Base-by-base conservation (phyloP, 2,888 invertebrate genomes). In the Phengaris arion region DNA sequence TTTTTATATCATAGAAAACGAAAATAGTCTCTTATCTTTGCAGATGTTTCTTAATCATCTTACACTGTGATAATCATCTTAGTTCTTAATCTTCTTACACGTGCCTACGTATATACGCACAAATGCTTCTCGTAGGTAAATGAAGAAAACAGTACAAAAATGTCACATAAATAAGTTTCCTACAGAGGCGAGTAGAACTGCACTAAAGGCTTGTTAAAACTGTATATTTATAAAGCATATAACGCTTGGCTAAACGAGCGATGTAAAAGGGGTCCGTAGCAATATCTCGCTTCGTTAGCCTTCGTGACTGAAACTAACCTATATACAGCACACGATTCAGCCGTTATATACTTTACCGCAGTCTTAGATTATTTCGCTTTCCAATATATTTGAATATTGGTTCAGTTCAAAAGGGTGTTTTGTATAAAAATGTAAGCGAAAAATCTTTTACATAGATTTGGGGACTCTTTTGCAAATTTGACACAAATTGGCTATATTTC, bases 251-350 rank as follows among this genome's bases (percentile, higher is more conserved):
- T 57, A 74, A 74, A 48, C 73, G 73, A 74, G 57, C 74, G 57
- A 74, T 59, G 74, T 74, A 57, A 74, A 74, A 57, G 59, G 74
- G 74, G 57, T 74, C 35, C 57, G 46, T 55, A 46, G 48, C 74
- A 74, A 74, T 74, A 74, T 74, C 74, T 59, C 74, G 74, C 46
- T 74, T 74, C 74, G 74, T 74, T 74, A 74, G 59, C 57, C 15
- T 57, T 74, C 74, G 57, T 59, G 74, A 74, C 74, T 55, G 57
- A 54, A 72, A 52, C 70, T 51, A 70, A 15, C 52, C 72, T 54
- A 72, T 52, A 35, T 64, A 64, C 22, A 15, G 48, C 22, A 22
- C 59, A 4, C 22, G 59, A 59, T 59, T 22, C 10, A 59, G 10
- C 22, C 59, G 15, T 10, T 59, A 59, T 59, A 59, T 59, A 59